Percentiles rank a stretch among this genome's conserved stretches.
phyloP scores from a whole-genome alignment of 1,140 invertebrate genomes.

The Ridgeia piscesae region DNA sequence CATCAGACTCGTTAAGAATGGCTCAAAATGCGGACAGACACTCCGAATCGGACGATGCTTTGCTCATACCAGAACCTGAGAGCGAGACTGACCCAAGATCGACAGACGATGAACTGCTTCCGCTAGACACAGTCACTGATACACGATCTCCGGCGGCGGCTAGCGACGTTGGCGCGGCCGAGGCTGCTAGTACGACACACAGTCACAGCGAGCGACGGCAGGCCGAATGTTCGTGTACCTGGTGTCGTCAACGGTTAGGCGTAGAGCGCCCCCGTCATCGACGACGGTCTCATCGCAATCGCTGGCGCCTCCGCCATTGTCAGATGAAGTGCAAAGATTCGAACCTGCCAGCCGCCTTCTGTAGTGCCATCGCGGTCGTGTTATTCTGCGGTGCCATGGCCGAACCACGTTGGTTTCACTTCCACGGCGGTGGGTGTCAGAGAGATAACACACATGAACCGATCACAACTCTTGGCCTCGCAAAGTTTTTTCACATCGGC shows the following conservation, averaged over 20 bases:
- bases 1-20: neutral
- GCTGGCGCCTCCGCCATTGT: slow-evolving; percentile 28
- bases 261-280: neutral
- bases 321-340: slow-evolving; percentile 43
- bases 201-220: neutral
- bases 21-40: neutral
- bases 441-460: slow-evolving; percentile 24
- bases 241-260: neutral
- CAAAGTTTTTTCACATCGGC: slow-evolving; percentile 50
- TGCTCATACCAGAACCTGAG: neutral
- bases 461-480: slow-evolving; percentile 42
- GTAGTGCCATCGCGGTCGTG: slow-evolving; percentile 50
- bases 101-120: neutral
- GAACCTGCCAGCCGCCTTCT: slow-evolving; percentile 48
- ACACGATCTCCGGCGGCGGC: neutral
- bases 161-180: neutral
- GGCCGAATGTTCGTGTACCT: neutral
- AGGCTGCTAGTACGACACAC: neutral
- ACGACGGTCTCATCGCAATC: neutral
- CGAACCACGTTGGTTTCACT: slow-evolving; percentile 48
- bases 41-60: neutral
- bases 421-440: slow-evolving; percentile 39
- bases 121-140: neutral
- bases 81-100: neutral
- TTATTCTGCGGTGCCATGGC: slow-evolving; percentile 48